phyloP scores from a whole-genome alignment of 2,888 invertebrate species.

The Eilema depressum region DNA sequence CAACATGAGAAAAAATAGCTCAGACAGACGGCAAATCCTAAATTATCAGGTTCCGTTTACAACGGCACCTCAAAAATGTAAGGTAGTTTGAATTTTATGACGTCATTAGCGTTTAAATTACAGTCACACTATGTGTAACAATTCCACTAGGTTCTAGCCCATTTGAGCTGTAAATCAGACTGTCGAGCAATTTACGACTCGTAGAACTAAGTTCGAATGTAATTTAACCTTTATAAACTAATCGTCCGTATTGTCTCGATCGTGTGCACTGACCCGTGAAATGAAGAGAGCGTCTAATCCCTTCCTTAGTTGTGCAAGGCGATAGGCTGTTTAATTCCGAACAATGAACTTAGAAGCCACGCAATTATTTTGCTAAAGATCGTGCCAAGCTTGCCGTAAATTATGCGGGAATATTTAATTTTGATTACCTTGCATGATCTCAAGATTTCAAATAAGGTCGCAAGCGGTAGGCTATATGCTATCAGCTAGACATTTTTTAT shows the following conservation, averaged over 20 bases:
- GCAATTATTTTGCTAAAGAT: constrained; percentile 22
- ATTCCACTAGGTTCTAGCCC: constrained; percentile 1
- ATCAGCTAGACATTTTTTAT: background rate
- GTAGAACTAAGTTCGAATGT: constrained; percentile 37
- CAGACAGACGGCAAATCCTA: background rate
- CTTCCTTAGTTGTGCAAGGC: constrained; percentile 55
- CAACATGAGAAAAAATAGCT: too few species aligned
- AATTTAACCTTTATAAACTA: constrained; percentile 51
- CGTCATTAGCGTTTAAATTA: constrained; percentile 6
- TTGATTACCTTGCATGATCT: background rate
- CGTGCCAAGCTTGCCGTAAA: constrained; percentile 22
- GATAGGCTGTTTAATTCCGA: constrained; percentile 73
- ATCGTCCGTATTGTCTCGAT: constrained; percentile 53
- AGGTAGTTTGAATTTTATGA: constrained; percentile 2
- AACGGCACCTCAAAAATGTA: background rate
- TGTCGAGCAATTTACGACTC: constrained; percentile 10
- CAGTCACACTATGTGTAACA: constrained; percentile 5
- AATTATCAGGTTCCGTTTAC: background rate
- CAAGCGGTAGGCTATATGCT: background rate
- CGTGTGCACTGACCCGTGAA: constrained; percentile 65
- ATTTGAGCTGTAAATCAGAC: constrained; percentile 3
- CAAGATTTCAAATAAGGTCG: background rate
- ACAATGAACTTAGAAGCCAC: constrained; percentile 54
- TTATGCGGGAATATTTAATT: background rate
- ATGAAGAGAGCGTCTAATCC: constrained; percentile 74